Evolutionary conservation across 2,113 vertebrate genomes (phyloP).

Genomic region (Gobio gobio): DNA sequence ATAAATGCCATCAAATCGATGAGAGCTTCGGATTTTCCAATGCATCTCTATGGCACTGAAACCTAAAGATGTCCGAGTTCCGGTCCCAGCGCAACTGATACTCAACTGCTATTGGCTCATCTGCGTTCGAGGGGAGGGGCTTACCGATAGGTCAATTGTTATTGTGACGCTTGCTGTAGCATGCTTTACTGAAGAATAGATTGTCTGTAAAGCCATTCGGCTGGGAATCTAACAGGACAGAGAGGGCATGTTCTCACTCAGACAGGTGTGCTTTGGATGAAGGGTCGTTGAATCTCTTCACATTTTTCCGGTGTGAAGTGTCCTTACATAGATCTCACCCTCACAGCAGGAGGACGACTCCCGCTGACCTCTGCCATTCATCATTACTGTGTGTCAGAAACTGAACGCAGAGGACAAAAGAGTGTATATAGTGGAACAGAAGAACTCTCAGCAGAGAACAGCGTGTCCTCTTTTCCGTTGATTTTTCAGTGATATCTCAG

Average conservation of each 20-base stretch:
- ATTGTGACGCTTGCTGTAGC: background rate
- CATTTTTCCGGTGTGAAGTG: conserved; percentile 42
- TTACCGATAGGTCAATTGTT: too few relatives aligned
- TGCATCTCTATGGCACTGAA: too few relatives aligned
- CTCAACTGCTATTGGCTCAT: too few relatives aligned
- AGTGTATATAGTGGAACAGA: background rate
- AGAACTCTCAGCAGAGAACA: background rate
- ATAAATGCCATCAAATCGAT: too few relatives aligned
- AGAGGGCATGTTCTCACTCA: background rate
- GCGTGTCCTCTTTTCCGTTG: background rate
- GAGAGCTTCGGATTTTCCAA: too few relatives aligned
- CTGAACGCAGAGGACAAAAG: background rate
- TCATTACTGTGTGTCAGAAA: conserved; percentile 1
- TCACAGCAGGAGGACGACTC: background rate
- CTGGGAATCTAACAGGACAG: conserved; percentile 1
- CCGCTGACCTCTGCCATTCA: background rate
- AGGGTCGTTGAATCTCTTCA: conserved; percentile 34
- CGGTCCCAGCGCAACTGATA: too few relatives aligned
- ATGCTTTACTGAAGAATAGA: background rate
- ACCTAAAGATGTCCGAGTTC: too few relatives aligned
- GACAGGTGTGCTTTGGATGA: conserved; percentile 34
- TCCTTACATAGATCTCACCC: conserved; percentile 29
- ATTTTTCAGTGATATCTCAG: background rate
- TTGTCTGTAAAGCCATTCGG: background rate
- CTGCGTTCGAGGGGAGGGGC: too few relatives aligned